Evolutionary conservation across 2,888 invertebrate species (phyloP), one percentile per base, ranked within the genome.

Genomic region (Scaptodrosophila latifasciaeformis): DNA sequence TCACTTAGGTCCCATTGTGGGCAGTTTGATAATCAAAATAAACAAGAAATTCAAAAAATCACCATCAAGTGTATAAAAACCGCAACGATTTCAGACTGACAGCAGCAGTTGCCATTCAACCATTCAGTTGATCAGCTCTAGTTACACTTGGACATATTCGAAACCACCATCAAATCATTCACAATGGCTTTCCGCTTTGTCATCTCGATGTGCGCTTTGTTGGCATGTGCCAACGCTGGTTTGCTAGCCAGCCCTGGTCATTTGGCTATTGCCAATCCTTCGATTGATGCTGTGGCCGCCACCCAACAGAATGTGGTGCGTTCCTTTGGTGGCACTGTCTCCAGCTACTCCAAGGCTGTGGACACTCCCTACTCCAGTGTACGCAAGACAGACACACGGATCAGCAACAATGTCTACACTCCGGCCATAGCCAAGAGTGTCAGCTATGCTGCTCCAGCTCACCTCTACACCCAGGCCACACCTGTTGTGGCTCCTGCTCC

Each of bases 221-320:
- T 90, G 85, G 90, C 91, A 82, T 87, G 88, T 67, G 91, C 90
- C 83, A 89, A 89, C 74, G 91, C 91, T 58, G 91, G 91, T 66
- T 82, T 88, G 63, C 70, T 90, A 21, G 59, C 65, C 74, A 39
- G 62, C 64, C n/a, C n/a, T n/a, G n/a, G n/a, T n/a, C 21, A 61
- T 39, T 52, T 67, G 39, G 56, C 74, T 27, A 57, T 72, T 19
- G 81, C 83, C 7, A 82, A 81, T 61, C 81, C 83, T 12, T 63
- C 83, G 2, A 63, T 72, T 53, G 85, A 81, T 50, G 82, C 81
- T 0, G 58, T 82, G 0, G 87, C 62, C 60, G 88, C 72, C 85
- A 89, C 87, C 61, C 88, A 88, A 57, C 88, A 90, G 79, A 89
- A 89, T 83, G 88, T 90, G 48, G 81, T 89, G 58, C 88, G 90